Conservation (phyloP, 2,797 vertebrate genomes). For the Catostomus latipinnis region DNA sequence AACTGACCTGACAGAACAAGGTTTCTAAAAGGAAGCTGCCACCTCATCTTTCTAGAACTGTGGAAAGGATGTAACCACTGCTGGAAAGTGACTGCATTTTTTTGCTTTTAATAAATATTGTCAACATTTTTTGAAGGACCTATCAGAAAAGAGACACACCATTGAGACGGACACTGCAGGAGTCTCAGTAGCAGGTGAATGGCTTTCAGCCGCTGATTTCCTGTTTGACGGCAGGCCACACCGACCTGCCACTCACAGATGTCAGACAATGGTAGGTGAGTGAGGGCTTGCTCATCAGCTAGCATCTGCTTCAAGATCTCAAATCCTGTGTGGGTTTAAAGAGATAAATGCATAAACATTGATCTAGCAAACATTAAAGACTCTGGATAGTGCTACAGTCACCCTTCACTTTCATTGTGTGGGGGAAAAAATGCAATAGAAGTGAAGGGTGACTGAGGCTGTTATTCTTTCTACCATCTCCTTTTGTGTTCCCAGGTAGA, state of each 20-base stretch:
- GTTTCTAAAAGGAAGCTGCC: not conserved
- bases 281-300: conserved; percentile 85
- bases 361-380: not conserved
- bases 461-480: too few species aligned
- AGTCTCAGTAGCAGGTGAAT: conserved; percentile 91
- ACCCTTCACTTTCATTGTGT: too few species aligned
- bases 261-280: conserved; percentile 85
- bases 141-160: conserved; percentile 72
- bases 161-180: conserved; percentile 83
- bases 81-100: not conserved
- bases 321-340: conserved; percentile 80
- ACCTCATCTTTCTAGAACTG: not conserved
- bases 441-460: too few species aligned
- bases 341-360: not conserved
- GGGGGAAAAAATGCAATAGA: too few species aligned
- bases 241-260: conserved; percentile 99
- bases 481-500: too few species aligned
- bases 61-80: not conserved
- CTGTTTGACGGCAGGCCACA: conserved; percentile 93
- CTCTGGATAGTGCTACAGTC: not conserved
- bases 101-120: not conserved
- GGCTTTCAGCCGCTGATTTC: conserved; percentile 92
- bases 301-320: conserved; percentile 98
- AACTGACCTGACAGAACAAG: conserved; percentile 31
- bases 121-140: not conserved